Evolutionary conservation across 2,888 invertebrate genomes (phyloP), one percentile per base, ranked within the genome.

Genomic region (Sinodicranocentrus sp.): DNA sequence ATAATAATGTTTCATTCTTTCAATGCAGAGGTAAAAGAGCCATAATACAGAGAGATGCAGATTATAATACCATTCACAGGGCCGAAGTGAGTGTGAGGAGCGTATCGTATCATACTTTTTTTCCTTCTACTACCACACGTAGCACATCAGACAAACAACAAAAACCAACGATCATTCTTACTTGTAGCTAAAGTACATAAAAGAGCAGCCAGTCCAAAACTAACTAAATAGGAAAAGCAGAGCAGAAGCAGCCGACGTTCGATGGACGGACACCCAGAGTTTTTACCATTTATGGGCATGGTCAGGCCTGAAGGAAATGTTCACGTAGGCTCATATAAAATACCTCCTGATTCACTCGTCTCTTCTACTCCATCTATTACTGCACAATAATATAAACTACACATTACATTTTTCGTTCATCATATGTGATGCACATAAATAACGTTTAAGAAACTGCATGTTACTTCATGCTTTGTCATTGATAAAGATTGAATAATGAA

Each of bases 201-300:
- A 54, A 19, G 54, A 54, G 54, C 54, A 54, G 17, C 21, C 54
- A 54, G 21, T 54, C 21, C 21, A 54, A 13, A 48, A 3, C 48
- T n/a, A 68, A 68, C 78, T 43, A 78, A 70, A 78, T 78, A 78
- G 78, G 78, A 78, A 78, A 70, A 78, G 57, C 13, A 59, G 61
- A 57, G 26, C 67, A 68, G 68, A 67, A 59, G 43, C 54, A 78
- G 25, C 61, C 54, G 52, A 57, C 65, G 61, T 76, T 76, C 61
- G 78, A 57, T 79, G 63, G 78, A 70, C 78, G 68, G 78, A 78
- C 78, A 70, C 68, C 78, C 78, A 21, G 71, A 79, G 79, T 79
- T 79, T 79, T 79, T 79, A 79, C 79, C 79, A 79, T 79, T 63
- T 63, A 79, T 79, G 79, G 79, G 79, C 79, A 79, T 79, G 78